Conservation (phyloP, 2,113 vertebrate species). For the Scartelaos histophorus region DNA sequence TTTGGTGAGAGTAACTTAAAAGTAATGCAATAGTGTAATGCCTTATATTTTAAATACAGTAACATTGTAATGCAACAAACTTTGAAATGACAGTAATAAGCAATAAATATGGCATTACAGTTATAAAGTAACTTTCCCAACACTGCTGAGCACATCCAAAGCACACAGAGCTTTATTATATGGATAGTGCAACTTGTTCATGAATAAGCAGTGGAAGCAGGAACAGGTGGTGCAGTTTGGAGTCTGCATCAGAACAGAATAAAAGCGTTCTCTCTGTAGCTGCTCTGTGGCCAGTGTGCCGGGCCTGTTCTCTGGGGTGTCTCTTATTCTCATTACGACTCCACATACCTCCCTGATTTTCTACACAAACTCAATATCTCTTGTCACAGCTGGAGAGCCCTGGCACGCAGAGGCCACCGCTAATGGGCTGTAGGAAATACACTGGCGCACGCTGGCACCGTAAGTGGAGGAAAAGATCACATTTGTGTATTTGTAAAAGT, state of each 20-base stretch:
- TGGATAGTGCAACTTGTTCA: neutral
- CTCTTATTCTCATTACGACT: conserved; percentile 49
- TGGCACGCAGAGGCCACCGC: conserved; percentile 26
- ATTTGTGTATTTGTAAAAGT: conserved; percentile 14
- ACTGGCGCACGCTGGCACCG: conserved; percentile 15
- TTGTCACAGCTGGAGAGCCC: conserved; percentile 45
- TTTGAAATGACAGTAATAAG: no score
- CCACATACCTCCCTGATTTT: conserved; percentile 41
- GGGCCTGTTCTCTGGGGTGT: conserved; percentile 33
- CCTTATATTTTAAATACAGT: no score
- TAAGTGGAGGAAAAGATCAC: conserved; percentile 32
- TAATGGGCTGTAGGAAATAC: conserved; percentile 42
- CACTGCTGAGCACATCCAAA: neutral
- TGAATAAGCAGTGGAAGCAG: neutral
- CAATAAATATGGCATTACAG: no score
- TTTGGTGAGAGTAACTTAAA: no score
- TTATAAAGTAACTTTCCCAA: no score
- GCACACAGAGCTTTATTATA: neutral
- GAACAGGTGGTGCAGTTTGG: conserved; percentile 36
- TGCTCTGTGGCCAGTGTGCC: conserved; percentile 24
- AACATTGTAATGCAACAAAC: no score
- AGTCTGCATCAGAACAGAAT: conserved; percentile 3
- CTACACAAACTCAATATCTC: conserved; percentile 35
- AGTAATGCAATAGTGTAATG: no score
- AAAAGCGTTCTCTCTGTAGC: neutral